Conservation (phyloP, 1,140 invertebrate genomes). For the Dryas iulia region DNA sequence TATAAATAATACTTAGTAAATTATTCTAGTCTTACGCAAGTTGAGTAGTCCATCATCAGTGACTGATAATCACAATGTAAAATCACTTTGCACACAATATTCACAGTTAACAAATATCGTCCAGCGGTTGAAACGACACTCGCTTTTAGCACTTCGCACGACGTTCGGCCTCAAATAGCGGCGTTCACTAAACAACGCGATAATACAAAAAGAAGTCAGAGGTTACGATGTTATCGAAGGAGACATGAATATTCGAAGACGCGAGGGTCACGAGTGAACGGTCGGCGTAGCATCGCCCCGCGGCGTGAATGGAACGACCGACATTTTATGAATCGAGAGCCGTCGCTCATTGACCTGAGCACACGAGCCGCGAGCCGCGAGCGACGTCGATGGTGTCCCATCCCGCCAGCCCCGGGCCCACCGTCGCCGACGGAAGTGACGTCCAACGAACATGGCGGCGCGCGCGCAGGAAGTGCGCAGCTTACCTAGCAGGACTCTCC, state of each 20-base stretch:
- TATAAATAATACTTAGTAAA: conserved; percentile 31
- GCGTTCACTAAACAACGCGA: conserved; percentile 72
- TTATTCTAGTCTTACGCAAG: conserved; percentile 68
- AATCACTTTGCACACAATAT: conserved; percentile 70
- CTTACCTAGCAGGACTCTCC: conserved; percentile 76
- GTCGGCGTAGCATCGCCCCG: conserved; percentile 67
- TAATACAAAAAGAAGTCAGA: conserved; percentile 78
- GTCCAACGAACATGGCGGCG: conserved; percentile 75
- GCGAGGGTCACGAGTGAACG: conserved; percentile 78
- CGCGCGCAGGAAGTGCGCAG: conserved; percentile 78
- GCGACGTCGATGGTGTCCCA: conserved; percentile 45
- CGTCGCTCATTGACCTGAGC: conserved; percentile 73
- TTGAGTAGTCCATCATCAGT: conserved; percentile 64
- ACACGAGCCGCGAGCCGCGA: conserved; percentile 38
- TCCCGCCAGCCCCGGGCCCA: conserved; percentile 43
- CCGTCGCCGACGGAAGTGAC: conserved; percentile 69
- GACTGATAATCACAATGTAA: conserved; percentile 59
- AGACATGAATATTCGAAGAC: conserved; percentile 79
- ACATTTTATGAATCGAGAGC: conserved; percentile 79
- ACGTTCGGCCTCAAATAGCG: conserved; percentile 59
- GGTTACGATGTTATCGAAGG: conserved; percentile 77
- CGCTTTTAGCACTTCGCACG: conserved; percentile 62
- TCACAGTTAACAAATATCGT: conserved; percentile 59
- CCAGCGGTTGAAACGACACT: conserved; percentile 58
- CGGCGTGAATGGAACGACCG: conserved; percentile 77